phyloP scores from a whole-genome alignment of 37 sponge, comb jelly and placozoan species.

The Chondrilla cf. caribensis region DNA sequence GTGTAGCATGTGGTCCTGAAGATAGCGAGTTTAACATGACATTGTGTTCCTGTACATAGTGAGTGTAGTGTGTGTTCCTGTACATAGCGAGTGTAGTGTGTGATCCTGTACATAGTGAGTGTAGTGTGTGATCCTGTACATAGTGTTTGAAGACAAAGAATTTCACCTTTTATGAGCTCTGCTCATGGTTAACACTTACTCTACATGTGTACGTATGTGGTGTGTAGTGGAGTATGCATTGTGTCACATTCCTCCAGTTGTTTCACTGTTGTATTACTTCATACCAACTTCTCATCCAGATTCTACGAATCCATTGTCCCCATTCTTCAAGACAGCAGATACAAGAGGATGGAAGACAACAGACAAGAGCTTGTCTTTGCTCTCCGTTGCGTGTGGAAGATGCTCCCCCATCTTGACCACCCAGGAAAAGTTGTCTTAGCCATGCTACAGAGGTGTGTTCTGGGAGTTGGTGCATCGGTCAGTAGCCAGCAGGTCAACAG shows the following conservation, averaged over 20 bases:
- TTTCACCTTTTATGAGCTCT: too few species aligned
- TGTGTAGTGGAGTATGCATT: too few species aligned
- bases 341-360: not conserved
- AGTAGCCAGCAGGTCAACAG: not conserved
- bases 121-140: too few species aligned
- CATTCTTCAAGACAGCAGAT: conserved; percentile 16
- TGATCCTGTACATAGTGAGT: too few species aligned
- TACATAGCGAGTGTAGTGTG: too few species aligned
- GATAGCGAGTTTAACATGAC: too few species aligned
- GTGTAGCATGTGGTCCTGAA: too few species aligned
- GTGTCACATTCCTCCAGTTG: not conserved
- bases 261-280: not conserved
- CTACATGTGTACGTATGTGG: too few species aligned
- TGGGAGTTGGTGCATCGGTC: not conserved
- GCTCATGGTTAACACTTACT: too few species aligned
- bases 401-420: conserved; percentile 6
- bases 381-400: not conserved
- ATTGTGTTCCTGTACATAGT: too few species aligned
- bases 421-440: not conserved
- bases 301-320: conserved; percentile 2
- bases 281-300: not conserved
- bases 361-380: not conserved
- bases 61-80: too few species aligned
- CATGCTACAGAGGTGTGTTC: not conserved
- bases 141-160: too few species aligned